phyloP scores from a whole-genome alignment of 2,888 invertebrate species.

The Dione juno region DNA sequence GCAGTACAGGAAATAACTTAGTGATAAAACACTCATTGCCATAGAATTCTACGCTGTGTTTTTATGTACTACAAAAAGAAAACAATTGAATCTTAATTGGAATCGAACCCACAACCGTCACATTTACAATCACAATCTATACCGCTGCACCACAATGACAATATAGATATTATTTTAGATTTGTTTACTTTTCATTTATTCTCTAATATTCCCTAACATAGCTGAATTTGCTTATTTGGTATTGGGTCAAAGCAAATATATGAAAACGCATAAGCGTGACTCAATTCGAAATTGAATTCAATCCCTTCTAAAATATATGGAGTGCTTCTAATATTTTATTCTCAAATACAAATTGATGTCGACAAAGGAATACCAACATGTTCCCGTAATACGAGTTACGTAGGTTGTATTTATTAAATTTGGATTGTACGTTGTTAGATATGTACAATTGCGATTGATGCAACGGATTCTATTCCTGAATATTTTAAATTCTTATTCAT shows the following conservation, averaged over 20 bases:
- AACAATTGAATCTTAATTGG: too few relatives aligned
- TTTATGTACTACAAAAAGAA: too few relatives aligned
- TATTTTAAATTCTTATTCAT: too few relatives aligned
- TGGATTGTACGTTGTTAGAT: not conserved
- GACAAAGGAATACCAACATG: conserved; percentile 2
- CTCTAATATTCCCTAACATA: too few relatives aligned
- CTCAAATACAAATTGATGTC: conserved; percentile 1
- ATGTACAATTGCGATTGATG: not conserved
- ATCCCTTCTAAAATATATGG: conserved; percentile 1
- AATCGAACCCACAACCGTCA: not conserved
- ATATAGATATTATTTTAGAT: too few relatives aligned
- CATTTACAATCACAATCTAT: not conserved
- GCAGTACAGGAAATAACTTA: too few relatives aligned
- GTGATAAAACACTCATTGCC: too few relatives aligned
- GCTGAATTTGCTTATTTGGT: too few relatives aligned
- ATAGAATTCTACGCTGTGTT: too few relatives aligned
- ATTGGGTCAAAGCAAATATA: not conserved
- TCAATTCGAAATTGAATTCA: not conserved
- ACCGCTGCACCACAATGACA: too few relatives aligned
- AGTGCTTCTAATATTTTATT: conserved; percentile 1
- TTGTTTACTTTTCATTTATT: too few relatives aligned
- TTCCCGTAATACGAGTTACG: not conserved
- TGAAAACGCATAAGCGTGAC: conserved; percentile 3
- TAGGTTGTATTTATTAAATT: conserved; percentile 5
- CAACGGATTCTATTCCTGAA: not conserved